Percentiles rank a stretch among this genome's conserved stretches.
phyloP scores from a whole-genome alignment of 2,113 vertebrate species.

The Antennarius striatus region DNA sequence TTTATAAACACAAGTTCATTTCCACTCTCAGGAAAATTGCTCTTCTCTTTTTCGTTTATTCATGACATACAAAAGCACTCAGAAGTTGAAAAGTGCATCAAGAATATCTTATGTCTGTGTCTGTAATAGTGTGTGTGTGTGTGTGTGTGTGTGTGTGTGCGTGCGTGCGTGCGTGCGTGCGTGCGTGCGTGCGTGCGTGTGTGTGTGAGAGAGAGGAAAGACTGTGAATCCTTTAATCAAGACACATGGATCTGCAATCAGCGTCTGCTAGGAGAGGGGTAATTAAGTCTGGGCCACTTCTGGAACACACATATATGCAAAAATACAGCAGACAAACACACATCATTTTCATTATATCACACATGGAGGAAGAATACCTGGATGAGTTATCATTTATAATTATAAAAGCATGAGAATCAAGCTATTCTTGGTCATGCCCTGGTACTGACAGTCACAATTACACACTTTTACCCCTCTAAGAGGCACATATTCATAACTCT shows the following conservation, averaged over 20 bases:
- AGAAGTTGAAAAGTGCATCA: slow-evolving; percentile 23
- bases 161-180: too few relatives aligned
- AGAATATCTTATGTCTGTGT: slow-evolving; percentile 11
- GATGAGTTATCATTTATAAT: slow-evolving; percentile 65
- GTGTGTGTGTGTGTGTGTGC: not conserved
- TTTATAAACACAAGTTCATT: not conserved
- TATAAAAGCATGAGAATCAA: slow-evolving; percentile 25
- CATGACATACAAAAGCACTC: slow-evolving; percentile 32
- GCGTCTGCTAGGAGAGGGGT: slow-evolving; percentile 60
- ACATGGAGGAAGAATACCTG: slow-evolving; percentile 41
- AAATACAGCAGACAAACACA: not conserved
- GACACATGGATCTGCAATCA: slow-evolving; percentile 78
- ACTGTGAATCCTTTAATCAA: slow-evolving; percentile 75
- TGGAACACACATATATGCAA: slow-evolving; percentile 22
- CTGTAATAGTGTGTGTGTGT: not conserved
- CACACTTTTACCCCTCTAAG: not conserved
- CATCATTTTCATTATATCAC: slow-evolving; percentile 45
- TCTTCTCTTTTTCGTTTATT: slow-evolving; percentile 6
- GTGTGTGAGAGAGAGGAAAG: slow-evolving; percentile 11
- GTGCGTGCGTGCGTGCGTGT: too few relatives aligned
- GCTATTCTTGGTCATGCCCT: slow-evolving; percentile 20
- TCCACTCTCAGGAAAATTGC: not conserved
- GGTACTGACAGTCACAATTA: not conserved
- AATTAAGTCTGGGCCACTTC: slow-evolving; percentile 75
- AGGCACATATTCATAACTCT: slow-evolving; percentile 39